These are phyloP conservation scores for Orchesella flavescens DNA, from an alignment of 2,888 invertebrate genomes.

Conservation along the genomic window DNA sequence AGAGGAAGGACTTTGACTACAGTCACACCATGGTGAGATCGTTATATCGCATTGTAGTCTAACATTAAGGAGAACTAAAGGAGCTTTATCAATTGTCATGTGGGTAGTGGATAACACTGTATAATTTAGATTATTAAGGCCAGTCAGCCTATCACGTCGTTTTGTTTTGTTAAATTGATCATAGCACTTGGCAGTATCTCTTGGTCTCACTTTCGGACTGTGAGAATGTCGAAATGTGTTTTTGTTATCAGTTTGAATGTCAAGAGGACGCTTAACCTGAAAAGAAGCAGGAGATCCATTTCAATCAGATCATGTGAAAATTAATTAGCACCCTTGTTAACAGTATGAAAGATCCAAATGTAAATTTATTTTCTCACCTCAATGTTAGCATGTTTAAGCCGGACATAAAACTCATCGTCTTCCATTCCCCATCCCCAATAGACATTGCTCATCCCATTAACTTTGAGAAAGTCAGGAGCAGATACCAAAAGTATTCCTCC, in stretches of 20 bases:
- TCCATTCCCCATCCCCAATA: slow-evolving; percentile 99
- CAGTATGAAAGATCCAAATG: slow-evolving; percentile 8
- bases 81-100: slow-evolving; percentile 82
- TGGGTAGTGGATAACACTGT: slow-evolving; percentile 80
- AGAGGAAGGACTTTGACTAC: slow-evolving; percentile 75
- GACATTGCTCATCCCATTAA: slow-evolving; percentile 97
- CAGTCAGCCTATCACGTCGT: slow-evolving; percentile 88
- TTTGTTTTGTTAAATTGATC: slow-evolving; percentile 93
- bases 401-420: slow-evolving; percentile 98
- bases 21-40: slow-evolving; percentile 94
- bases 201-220: slow-evolving; percentile 85
- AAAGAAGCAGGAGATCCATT: not conserved
- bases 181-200: slow-evolving; percentile 92
- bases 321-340: not conserved
- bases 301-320: too few relatives aligned
- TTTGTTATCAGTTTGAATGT: slow-evolving; percentile 87
- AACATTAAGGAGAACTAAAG: slow-evolving; percentile 87
- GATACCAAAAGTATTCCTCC: slow-evolving; percentile 93
- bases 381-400: slow-evolving; percentile 88
- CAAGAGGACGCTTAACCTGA: slow-evolving; percentile 79
- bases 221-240: slow-evolving; percentile 93
- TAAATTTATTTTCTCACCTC: slow-evolving; percentile 73
- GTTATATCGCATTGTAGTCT: slow-evolving; percentile 85
- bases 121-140: slow-evolving; percentile 87
- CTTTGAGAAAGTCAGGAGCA: slow-evolving; percentile 84